Evolutionary conservation across 2,113 vertebrate species (phyloP).

Genomic region (Oenanthe melanoleuca): DNA sequence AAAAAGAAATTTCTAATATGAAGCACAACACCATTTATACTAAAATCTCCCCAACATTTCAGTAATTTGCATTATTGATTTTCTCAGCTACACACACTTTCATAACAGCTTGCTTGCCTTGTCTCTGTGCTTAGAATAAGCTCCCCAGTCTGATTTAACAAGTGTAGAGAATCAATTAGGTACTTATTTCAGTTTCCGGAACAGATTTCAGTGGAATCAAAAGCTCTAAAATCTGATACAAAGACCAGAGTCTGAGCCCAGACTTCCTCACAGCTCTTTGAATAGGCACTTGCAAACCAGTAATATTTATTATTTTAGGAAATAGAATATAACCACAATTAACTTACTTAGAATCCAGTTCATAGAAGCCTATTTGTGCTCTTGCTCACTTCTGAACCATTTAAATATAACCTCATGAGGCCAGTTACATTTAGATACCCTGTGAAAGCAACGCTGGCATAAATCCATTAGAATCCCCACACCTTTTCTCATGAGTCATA

Average conservation of each 20-base stretch:
- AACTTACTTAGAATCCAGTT: not conserved
- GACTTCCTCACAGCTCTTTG: not conserved
- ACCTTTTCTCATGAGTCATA: not conserved
- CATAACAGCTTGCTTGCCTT: not conserved
- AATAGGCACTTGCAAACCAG: not conserved
- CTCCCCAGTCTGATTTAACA: not conserved
- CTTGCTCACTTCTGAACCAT: not conserved
- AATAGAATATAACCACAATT: not conserved
- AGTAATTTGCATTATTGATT: not conserved
- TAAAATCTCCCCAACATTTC: not conserved
- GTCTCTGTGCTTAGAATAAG: not conserved
- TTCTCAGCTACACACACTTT: not conserved
- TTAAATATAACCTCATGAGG: not conserved
- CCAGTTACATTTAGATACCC: not conserved
- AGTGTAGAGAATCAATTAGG: not conserved
- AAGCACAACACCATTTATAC: not conserved
- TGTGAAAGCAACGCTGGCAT: not conserved
- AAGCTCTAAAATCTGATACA: not conserved
- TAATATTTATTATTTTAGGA: constrained; percentile 4
- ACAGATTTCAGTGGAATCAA: not conserved
- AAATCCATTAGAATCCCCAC: not conserved
- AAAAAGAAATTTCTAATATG: not conserved
- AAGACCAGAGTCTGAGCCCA: not conserved
- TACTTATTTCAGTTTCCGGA: not conserved
- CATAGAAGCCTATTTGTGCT: not conserved